These are phyloP conservation scores for Dicerorhinus sumatrensis DNA, from an alignment of 2,113 vertebrate species.

Conservation along the genomic window DNA sequence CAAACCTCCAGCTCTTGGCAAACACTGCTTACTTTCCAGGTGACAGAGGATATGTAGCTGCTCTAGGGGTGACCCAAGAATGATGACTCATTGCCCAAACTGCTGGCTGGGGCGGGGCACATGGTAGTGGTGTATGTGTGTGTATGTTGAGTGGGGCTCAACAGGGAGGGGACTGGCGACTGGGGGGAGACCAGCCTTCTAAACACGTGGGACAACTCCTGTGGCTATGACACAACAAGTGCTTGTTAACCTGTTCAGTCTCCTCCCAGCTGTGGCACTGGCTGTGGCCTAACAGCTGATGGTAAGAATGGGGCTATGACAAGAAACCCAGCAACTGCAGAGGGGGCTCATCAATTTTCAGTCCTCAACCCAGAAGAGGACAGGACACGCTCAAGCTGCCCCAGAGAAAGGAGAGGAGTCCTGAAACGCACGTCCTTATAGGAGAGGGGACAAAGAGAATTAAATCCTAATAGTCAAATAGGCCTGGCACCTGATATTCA, in stretches of 20 bases:
- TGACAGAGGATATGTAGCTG: not conserved
- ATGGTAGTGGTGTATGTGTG: not conserved
- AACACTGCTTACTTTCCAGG: not conserved
- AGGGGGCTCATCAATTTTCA: not conserved
- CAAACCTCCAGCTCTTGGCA: not conserved
- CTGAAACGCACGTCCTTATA: not conserved
- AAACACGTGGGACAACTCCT: not conserved
- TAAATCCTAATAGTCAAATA: not conserved
- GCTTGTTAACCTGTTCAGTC: not conserved
- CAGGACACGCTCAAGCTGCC: not conserved
- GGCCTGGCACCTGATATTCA: not conserved
- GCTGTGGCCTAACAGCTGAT: constrained; percentile 25
- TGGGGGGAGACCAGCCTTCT: not conserved
- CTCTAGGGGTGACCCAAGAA: not conserved
- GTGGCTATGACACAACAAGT: constrained; percentile 28
- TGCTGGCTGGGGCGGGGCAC: not conserved
- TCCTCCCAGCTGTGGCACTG: not conserved
- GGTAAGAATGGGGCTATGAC: not conserved
- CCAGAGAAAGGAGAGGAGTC: not conserved
- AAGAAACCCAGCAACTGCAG: not conserved
- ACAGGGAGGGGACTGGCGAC: not conserved
- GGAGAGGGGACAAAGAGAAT: not conserved
- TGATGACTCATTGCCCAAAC: not conserved
- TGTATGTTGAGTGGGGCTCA: not conserved
- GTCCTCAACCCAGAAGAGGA: not conserved